Evolutionary conservation across 2,797 vertebrate genomes (phyloP).

Genomic region (Coreius guichenoti): DNA sequence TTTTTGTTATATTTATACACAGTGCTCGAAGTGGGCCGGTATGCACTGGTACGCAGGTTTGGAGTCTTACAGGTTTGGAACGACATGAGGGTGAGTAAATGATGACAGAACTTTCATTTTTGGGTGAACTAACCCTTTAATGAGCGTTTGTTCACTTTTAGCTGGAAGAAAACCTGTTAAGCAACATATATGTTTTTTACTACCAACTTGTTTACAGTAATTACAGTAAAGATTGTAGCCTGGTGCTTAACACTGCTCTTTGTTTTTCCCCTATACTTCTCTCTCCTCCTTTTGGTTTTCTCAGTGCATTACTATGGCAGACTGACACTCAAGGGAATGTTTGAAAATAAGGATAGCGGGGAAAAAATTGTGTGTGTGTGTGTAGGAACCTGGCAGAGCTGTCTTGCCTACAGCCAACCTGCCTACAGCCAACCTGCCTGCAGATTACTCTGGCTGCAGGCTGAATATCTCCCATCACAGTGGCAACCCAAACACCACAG

Average conservation of each 20-base stretch:
- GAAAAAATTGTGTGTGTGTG: constrained; percentile 29
- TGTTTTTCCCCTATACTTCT: background rate
- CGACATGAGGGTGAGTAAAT: too few relatives aligned
- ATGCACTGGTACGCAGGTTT: too few relatives aligned
- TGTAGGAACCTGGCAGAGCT: constrained; percentile 45
- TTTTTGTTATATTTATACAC: too few relatives aligned
- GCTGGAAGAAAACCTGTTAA: constrained; percentile 8
- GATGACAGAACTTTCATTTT: too few relatives aligned
- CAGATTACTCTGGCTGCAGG: constrained; percentile 51
- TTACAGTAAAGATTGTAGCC: constrained; percentile 6
- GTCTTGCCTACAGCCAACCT: constrained; percentile 53
- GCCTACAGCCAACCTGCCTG: constrained; percentile 55
- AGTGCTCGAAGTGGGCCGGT: too few relatives aligned
- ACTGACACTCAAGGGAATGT: constrained; percentile 43
- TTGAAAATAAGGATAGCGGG: constrained; percentile 41
- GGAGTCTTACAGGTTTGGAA: too few relatives aligned
- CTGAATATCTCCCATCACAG: constrained; percentile 53
- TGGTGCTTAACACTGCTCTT: background rate
- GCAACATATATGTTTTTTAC: background rate
- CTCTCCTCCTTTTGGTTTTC: constrained; percentile 4
- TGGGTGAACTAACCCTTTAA: background rate
- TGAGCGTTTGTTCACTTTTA: background rate
- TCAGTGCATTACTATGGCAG: constrained; percentile 35
- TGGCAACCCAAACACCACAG: constrained; percentile 51
- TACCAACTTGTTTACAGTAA: constrained; percentile 1